Percentiles rank a stretch among this genome's conserved stretches.
phyloP scores from a whole-genome alignment of 1,140 invertebrate species.

The Andricus grossulariae region DNA sequence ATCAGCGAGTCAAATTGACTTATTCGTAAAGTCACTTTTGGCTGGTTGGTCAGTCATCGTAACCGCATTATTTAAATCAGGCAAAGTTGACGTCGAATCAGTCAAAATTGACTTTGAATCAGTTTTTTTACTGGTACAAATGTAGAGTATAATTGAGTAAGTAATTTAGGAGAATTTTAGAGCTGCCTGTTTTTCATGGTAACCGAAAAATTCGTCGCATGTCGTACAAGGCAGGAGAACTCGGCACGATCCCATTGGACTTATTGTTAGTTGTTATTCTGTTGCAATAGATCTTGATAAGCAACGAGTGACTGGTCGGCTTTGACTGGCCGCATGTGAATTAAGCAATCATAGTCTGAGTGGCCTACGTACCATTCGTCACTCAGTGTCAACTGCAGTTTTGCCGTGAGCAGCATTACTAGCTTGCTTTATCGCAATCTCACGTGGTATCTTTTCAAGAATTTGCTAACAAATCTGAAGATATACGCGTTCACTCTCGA shows the following conservation, averaged over 20 bases:
- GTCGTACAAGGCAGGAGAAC: neutral
- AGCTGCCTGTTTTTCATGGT: neutral
- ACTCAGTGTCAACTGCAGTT: slow-evolving; percentile 66
- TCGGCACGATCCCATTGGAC: slow-evolving; percentile 49
- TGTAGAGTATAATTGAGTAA: no score
- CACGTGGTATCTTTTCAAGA: slow-evolving; percentile 46
- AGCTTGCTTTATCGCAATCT: slow-evolving; percentile 62
- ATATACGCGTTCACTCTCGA: slow-evolving; percentile 41
- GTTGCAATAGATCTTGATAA: slow-evolving; percentile 69
- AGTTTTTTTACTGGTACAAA: no score
- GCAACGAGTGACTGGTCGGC: slow-evolving; percentile 60
- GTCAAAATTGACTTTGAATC: no score
- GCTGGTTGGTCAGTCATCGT: no score
- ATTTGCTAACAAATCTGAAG: slow-evolving; percentile 30
- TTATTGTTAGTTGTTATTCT: slow-evolving; percentile 69
- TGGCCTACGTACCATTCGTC: slow-evolving; percentile 65
- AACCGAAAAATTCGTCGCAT: neutral
- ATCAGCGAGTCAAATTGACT: no score
- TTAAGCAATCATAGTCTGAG: slow-evolving; percentile 70
- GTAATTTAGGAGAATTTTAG: neutral
- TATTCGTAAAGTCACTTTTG: no score
- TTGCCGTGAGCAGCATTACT: slow-evolving; percentile 65
- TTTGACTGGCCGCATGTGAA: slow-evolving; percentile 67
- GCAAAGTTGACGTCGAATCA: no score
- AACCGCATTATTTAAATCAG: no score